Evolutionary conservation across 2,113 vertebrate species (phyloP), one percentile per base, ranked within the genome.

Genomic region (Strix uralensis): DNA sequence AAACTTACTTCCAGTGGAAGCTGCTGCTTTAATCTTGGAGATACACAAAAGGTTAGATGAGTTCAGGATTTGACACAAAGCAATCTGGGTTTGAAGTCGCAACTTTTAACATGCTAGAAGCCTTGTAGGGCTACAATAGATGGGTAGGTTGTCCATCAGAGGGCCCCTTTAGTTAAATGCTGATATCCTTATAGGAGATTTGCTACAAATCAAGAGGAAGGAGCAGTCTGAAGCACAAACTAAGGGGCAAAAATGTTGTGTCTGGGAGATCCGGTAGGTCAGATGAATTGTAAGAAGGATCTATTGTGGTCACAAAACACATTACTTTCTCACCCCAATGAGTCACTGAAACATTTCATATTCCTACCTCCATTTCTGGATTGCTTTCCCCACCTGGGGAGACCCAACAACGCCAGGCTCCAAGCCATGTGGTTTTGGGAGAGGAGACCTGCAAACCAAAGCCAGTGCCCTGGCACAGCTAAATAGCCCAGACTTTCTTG

Each of bases 381-480:
- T 87, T 26, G 36, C 42, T 32, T 58, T 10, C 7, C 7, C 26
- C 9, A 6, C 5, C 2, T 22, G 5, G 34, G 47, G 11, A 84
- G 32, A 73, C 13, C 21, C 46, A 81, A 27, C 27, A 90, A 66
- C 29, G 10, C 5, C 46, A 51, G 9, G 10, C 9, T 69, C 36
- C 46, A 59, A 49, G 36, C 15, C 17, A 8, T 4, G 27, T 38
- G 16, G 12, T 42, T 47, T 13, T 19, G 19, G 71, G 51, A 80
- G 29, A 59, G 6, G 6, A 87, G 40, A 82, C 13, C 38, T 74
- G 32, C 32, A 65, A 61, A 40, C 10, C 21, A 82, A 52, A 72
- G 36, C 21, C 74, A 29, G 29, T 46, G 38, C 7, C 27, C 11
- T 9, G 32, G 32, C 42, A 27, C 0, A 1, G 38, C 32, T 29